Base-by-base conservation (phyloP, 1,140 invertebrate genomes). In the Drosophila subpulchrella region DNA sequence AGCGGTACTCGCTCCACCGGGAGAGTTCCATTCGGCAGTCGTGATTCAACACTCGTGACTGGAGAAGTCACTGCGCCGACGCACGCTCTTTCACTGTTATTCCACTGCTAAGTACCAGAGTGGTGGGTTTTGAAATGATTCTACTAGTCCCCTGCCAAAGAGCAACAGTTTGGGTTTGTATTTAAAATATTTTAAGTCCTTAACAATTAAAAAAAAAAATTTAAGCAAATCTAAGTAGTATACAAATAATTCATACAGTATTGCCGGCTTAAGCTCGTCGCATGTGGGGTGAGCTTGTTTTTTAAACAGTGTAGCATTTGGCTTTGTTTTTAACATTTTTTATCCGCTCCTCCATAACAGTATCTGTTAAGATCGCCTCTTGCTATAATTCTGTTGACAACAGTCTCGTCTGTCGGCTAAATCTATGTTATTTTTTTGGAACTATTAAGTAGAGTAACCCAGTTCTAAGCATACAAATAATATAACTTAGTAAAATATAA, bases 121-220 rank as follows among this genome's bases (percentile, higher is more conserved):
- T 71, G 65, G 59, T 80, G 65, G 53, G 62, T 58, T 56, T 44
- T 15, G 12, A 44, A 17, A 53, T 72, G 66, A 0, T 38, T 65
- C 51, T 8, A 10, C 10, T 42, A 3, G 20, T 10, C 0, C 7
- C n/a, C 34, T 54, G 48, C 12, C 12, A 88, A 15, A 78, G 74
- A 76, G 83, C 83, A 88, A 88, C 83, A 88, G 83, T 88, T 88
- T 88, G 83, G 75, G n/a, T 3, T 20, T 10, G 7, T 12, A 36
- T 17, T 17, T 1, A 0, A 47, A 30, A 15, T 54, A 20, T 15
- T 50, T 53, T 4, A 17, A 44, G 8, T 4, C 17, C 3, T 34
- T 72, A 5, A 8, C 12, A 4, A 50, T 63, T 51, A 12, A 12
- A 13, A 0, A 11, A 0, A 27, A 0, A 6, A 10, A 24, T 38